Evolutionary conservation across 2,888 invertebrate genomes (phyloP), one percentile per base, ranked within the genome.

Genomic region (Athrips mouffetella): DNA sequence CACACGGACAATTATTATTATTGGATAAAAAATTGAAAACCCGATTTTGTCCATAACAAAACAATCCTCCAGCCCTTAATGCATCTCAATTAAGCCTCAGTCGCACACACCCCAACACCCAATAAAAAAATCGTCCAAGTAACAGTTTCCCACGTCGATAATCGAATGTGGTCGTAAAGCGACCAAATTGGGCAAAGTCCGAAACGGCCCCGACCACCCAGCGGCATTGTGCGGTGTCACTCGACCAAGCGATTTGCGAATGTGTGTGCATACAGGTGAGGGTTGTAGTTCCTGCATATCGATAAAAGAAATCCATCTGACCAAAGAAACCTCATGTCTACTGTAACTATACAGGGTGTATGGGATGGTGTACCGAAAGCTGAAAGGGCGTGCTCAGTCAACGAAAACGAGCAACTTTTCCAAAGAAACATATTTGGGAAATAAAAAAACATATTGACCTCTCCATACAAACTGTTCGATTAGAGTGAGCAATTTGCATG

Each of bases 161-260:
- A 53, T 47, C 50, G 53, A 54, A 61, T 51, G 67, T 57, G 58
- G 54, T 61, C 60, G 73, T 71, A 69, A 70, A 74, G 62, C 65
- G 62, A 65, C 70, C 64, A 66, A 76, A 73, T 80, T 75, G 70
- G 75, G 69, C 69, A 67, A 68, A 71, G 62, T 62, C 62, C 60
- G 71, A 66, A 69, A 64, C 58, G 62, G 51, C 64, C 60, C n/a
- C 55, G 41, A 79, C 80, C 80, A 79, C 80, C 77, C 79, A 76
- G 60, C 54, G 63, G 63, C 65, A 73, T 73, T 75, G 76, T 76
- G 59, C 70, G 58, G 57, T 67, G 76, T 68, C 73, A 67, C 58
- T 69, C 63, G 68, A 68, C 67, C 70, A 66, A 55, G 63, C 68
- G 62, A 65, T 71, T 67, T 64, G 55, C 60, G 57, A 57, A 50